Percentiles rank a stretch among this genome's conserved stretches.
These are phyloP conservation scores for Graptemys geographica DNA, from an alignment of 2,797 vertebrate species.

Conservation along the genomic window DNA sequence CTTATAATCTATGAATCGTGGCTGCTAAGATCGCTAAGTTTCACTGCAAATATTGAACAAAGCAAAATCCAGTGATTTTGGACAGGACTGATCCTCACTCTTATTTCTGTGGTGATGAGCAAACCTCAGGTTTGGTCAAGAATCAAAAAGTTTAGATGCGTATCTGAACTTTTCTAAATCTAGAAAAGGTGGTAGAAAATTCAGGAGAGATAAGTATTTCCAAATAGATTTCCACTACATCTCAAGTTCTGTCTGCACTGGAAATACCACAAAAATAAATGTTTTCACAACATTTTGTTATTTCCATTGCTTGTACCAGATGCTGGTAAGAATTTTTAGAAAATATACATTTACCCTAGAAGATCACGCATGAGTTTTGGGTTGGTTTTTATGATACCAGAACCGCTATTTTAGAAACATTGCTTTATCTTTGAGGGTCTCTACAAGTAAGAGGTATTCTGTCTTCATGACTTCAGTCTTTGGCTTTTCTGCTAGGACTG, in stretches of 20 bases:
- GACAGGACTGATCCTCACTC: background rate
- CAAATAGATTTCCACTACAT: background rate
- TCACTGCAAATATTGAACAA: background rate
- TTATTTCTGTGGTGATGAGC: background rate
- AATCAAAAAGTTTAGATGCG: background rate
- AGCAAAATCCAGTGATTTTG: background rate
- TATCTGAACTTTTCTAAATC: no score
- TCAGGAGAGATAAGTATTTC: background rate
- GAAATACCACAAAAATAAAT: background rate
- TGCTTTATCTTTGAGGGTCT: accelerated
- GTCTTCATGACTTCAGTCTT: background rate
- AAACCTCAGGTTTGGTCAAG: background rate
- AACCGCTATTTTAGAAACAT: background rate
- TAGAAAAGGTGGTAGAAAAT: background rate
- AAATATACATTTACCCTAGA: background rate
- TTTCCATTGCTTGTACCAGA: background rate
- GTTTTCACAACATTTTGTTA: background rate
- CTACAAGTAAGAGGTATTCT: background rate
- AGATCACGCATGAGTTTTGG: background rate
- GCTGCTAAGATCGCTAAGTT: background rate
- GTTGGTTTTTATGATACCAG: background rate
- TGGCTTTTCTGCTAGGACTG: background rate
- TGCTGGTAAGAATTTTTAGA: background rate
- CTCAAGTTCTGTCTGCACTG: background rate
- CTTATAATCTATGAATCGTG: background rate